A percentile compares a stretch with the other conserved stretches of the same genome.
These are phyloP conservation scores for Acrocephalus scirpaceus DNA, from an alignment of 2,797 vertebrate genomes.

Conservation along the genomic window DNA sequence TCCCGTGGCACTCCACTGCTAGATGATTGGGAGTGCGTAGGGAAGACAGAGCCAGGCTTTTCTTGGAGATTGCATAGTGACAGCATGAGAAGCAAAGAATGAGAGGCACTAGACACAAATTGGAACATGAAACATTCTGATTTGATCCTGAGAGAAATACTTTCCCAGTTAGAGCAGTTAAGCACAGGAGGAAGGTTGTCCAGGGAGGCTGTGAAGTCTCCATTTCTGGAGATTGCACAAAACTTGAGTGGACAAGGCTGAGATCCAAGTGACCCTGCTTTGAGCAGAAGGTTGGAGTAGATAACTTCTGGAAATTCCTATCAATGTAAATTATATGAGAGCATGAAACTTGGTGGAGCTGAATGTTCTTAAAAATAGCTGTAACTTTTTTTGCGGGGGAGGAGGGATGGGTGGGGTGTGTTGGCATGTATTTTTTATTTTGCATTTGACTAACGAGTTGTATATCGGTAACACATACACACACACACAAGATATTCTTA, in stretches of 20 bases:
- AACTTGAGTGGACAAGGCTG: background rate
- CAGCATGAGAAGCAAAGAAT: background rate
- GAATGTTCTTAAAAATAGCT: conserved; percentile 10
- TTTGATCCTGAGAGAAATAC: background rate
- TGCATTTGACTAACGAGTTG: background rate
- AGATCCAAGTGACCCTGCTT: background rate
- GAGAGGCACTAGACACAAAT: background rate
- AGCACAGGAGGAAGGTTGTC: background rate
- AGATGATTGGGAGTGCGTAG: background rate
- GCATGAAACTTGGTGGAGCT: background rate
- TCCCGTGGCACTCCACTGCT: background rate
- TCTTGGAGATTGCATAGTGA: background rate
- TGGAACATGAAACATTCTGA: background rate
- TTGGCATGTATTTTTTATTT: background rate
- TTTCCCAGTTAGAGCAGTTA: background rate
- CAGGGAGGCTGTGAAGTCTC: background rate
- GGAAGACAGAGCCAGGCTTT: background rate
- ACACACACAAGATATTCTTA: background rate
- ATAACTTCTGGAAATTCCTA: background rate
- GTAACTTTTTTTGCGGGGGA: fast-evolving
- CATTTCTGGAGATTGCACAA: background rate
- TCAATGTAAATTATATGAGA: background rate
- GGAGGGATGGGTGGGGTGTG: background rate
- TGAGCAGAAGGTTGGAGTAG: background rate
- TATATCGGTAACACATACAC: background rate